These are phyloP conservation scores for Sebastes iracundus DNA, from an alignment of 2,797 vertebrate genomes.

Conservation along the genomic window DNA sequence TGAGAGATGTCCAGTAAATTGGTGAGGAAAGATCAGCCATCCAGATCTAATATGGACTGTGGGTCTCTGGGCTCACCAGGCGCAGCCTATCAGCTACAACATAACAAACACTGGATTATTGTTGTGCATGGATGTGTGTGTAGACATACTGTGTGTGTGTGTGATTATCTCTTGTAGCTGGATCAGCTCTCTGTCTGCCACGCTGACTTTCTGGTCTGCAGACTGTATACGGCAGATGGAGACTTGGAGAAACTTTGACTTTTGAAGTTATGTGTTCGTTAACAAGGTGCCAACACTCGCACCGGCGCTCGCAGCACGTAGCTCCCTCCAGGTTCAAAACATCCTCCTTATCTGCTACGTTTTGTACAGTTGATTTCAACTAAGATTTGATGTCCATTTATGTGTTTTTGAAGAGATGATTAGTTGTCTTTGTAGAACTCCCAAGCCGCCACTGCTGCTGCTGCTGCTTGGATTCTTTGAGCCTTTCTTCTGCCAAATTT, in stretches of 20 bases:
- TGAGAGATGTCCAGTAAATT: slow-evolving; percentile 42
- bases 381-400: neutral
- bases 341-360: neutral
- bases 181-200: neutral
- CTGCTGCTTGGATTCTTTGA: neutral
- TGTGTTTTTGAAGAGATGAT: neutral
- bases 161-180: slow-evolving; percentile 18
- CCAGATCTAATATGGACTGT: slow-evolving; percentile 46
- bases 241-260: slow-evolving; percentile 19
- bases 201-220: neutral
- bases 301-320: neutral
- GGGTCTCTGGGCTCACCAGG: slow-evolving; percentile 34
- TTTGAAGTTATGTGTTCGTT: slow-evolving; percentile 9
- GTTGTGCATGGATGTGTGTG: neutral
- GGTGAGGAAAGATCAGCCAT: slow-evolving; percentile 43
- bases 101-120: slow-evolving; percentile 51
- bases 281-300: neutral
- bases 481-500: neutral
- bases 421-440: neutral
- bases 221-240: slow-evolving; percentile 9
- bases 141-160: neutral
- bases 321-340: neutral
- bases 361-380: neutral
- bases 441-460: too few species aligned
- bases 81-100: slow-evolving; percentile 36